Conservation (phyloP, 1,140 invertebrate species). For the Schmidtea mediterranea region DNA sequence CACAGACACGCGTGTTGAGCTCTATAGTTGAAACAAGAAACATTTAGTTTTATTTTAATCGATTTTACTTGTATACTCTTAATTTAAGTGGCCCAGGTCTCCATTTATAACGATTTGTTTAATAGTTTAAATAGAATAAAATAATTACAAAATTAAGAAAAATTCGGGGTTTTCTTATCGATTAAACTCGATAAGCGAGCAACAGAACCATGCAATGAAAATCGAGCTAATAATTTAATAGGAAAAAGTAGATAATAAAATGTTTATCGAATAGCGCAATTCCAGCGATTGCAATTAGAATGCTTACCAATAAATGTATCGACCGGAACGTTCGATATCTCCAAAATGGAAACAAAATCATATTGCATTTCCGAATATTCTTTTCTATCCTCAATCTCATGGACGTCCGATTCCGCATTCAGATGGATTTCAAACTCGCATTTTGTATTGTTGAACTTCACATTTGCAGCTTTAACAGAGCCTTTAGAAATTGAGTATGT, state of each 20-base stretch:
- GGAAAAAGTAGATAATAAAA: too few species aligned
- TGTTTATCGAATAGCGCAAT: too few species aligned
- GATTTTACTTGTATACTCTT: neutral
- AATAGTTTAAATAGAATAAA: too few species aligned
- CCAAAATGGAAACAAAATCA: slow-evolving; percentile 47
- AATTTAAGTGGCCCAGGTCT: too few species aligned
- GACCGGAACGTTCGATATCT: slow-evolving; percentile 39
- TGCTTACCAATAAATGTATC: slow-evolving; percentile 42
- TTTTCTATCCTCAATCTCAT: slow-evolving; percentile 31
- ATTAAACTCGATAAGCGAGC: too few species aligned
- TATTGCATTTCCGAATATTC: slow-evolving; percentile 36
- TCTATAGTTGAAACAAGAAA: too few species aligned
- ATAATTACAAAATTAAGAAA: neutral
- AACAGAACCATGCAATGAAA: too few species aligned
- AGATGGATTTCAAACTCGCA: slow-evolving; percentile 90
- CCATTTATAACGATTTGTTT: too few species aligned
- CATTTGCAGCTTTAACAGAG: slow-evolving; percentile 61
- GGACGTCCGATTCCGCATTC: slow-evolving; percentile 36
- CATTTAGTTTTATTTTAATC: neutral
- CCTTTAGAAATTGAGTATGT: slow-evolving; percentile 61
- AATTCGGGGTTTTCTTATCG: too few species aligned
- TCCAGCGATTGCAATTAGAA: slow-evolving; percentile 1
- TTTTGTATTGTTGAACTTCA: slow-evolving; percentile 49
- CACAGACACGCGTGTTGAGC: too few species aligned
- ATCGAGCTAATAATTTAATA: too few species aligned